Evolutionary conservation across 2,113 vertebrate species (phyloP).

Genomic region (Hipposideros armiger): DNA sequence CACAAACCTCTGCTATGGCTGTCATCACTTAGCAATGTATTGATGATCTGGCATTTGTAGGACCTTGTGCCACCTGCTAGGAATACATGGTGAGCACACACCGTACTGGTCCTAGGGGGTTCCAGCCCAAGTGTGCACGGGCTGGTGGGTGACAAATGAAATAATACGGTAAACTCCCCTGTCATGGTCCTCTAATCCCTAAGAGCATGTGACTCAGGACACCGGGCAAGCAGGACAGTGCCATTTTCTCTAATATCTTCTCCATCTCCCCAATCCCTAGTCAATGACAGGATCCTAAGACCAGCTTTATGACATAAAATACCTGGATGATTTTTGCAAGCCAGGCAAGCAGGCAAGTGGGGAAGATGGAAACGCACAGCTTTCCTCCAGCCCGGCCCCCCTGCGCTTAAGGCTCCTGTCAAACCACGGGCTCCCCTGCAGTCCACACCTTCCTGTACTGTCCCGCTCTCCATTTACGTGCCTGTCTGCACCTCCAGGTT

Average conservation of each 20-base stretch:
- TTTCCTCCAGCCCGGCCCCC: fast-evolving
- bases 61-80: neutral
- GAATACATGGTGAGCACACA: neutral
- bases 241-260: too few species aligned
- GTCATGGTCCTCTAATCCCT: neutral
- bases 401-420: fast-evolving
- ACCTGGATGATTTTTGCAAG: neutral
- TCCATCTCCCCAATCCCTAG: neutral
- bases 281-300: fast-evolving
- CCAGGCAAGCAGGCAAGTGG: neutral
- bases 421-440: fast-evolving
- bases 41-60: fast-evolving
- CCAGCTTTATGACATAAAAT: neutral
- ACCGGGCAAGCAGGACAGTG: neutral
- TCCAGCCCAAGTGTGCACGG: too few species aligned
- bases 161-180: fast-evolving
- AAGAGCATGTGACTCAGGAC: fast-evolving
- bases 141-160: fast-evolving
- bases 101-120: neutral
- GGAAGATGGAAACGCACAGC: neutral
- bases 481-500: neutral
- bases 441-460: fast-evolving
- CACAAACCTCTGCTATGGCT: neutral
- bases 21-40: fast-evolving
- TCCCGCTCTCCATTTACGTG: fast-evolving